phyloP scores from a whole-genome alignment of 2,797 vertebrate species.

The Epinephelus coioides region DNA sequence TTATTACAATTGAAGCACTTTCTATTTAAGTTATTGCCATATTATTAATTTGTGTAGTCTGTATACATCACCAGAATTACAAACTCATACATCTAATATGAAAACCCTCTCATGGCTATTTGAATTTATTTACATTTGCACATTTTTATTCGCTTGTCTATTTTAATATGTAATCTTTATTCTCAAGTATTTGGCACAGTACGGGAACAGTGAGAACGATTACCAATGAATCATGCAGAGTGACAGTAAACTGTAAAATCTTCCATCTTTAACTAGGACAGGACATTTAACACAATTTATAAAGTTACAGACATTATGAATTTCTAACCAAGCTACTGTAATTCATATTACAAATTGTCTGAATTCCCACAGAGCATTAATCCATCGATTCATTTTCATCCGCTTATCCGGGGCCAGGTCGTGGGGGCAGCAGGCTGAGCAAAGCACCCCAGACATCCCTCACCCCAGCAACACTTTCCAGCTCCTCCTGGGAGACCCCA shows the following conservation, averaged over 20 bases:
- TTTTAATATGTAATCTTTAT: not conserved
- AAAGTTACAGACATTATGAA: not conserved
- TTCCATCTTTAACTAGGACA: not conserved
- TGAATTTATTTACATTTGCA: slow-evolving; percentile 50
- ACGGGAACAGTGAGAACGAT: slow-evolving; percentile 13
- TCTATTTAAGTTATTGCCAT: slow-evolving; percentile 20
- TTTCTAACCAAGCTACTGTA: not conserved
- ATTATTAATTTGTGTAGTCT: slow-evolving; percentile 1
- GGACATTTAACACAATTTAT: not conserved
- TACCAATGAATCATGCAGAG: slow-evolving; percentile 31
- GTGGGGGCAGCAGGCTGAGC: no score
- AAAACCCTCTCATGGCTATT: slow-evolving; percentile 13
- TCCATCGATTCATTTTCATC: no score
- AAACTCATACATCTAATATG: slow-evolving; percentile 17
- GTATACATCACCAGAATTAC: slow-evolving; percentile 36
- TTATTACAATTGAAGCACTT: slow-evolving; percentile 26
- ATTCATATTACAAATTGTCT: not conserved
- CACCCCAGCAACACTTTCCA: no score
- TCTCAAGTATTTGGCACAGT: slow-evolving; percentile 30
- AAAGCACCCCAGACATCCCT: no score
- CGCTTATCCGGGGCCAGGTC: no score
- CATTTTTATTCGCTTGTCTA: slow-evolving; percentile 8
- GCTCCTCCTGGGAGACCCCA: no score
- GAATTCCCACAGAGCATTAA: not conserved
- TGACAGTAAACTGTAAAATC: slow-evolving; percentile 13